phyloP scores from a whole-genome alignment of 1,140 invertebrate genomes.

The Macrobrachium rosenbergii region DNA sequence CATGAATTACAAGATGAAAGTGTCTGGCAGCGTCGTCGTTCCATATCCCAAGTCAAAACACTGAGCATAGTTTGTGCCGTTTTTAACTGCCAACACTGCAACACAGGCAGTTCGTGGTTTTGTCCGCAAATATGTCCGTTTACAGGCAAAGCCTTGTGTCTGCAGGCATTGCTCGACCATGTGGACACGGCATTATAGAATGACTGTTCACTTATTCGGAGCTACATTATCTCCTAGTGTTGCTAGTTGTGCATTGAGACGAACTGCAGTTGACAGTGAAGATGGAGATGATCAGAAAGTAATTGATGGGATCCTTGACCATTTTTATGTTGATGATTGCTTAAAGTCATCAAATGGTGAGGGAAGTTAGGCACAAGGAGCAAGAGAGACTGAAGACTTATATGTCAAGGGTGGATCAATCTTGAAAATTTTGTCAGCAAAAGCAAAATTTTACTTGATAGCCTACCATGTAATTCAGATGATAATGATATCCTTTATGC shows the following conservation, averaged over 20 bases:
- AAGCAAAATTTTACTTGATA: neutral
- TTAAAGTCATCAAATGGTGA: neutral
- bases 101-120: no score
- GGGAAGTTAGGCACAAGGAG: no score
- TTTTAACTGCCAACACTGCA: no score
- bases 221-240: neutral
- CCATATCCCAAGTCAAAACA: no score
- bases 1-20: no score
- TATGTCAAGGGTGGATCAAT: slow-evolving; percentile 6
- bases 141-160: no score
- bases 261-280: neutral
- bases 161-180: no score
- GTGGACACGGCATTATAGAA: neutral
- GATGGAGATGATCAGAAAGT: neutral
- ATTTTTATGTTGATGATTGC: slow-evolving; percentile 20
- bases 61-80: no score
- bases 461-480: neutral
- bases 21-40: no score
- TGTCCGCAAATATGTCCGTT: no score
- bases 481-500: no score
- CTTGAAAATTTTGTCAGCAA: neutral
- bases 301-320: neutral
- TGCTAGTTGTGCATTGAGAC: neutral
- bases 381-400: neutral
- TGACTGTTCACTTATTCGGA: slow-evolving; percentile 26